Conservation (phyloP, 2,113 vertebrate genomes). For the Epinephelus cyanopodus region DNA sequence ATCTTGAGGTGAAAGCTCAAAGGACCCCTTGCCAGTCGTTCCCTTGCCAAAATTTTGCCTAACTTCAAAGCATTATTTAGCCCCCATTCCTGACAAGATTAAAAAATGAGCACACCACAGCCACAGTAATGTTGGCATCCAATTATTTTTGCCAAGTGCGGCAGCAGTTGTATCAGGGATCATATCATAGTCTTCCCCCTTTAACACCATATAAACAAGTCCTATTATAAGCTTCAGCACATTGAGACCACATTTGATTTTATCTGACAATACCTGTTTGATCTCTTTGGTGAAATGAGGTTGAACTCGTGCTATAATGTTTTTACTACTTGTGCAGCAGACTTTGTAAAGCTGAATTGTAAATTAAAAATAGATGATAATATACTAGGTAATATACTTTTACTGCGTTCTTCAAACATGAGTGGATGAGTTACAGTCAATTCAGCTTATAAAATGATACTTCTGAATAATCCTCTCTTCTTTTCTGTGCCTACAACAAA, state of each 20-base stretch:
- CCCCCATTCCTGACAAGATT: too few species aligned
- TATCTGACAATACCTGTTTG: neutral
- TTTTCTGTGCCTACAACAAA: constrained; percentile 17
- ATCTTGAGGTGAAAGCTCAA: too few species aligned
- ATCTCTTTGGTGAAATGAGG: neutral
- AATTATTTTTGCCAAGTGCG: too few species aligned
- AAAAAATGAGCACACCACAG: too few species aligned
- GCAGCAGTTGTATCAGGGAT: too few species aligned
- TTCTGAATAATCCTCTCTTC: constrained; percentile 3
- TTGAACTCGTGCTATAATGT: neutral
- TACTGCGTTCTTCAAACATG: neutral
- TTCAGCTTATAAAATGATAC: neutral
- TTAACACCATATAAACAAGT: too few species aligned
- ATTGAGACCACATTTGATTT: neutral
- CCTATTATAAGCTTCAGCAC: too few species aligned
- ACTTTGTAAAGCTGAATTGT: neutral
- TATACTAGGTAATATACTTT: neutral
- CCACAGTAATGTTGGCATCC: too few species aligned
- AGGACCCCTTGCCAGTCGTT: too few species aligned
- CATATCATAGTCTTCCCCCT: too few species aligned
- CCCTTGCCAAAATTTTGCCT: too few species aligned
- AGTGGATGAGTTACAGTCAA: constrained; percentile 15
- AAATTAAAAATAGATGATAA: neutral
- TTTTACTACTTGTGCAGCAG: neutral
- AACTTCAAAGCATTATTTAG: too few species aligned